phyloP scores from a whole-genome alignment of 2,797 vertebrate species.

The Adelosebastes latens region DNA sequence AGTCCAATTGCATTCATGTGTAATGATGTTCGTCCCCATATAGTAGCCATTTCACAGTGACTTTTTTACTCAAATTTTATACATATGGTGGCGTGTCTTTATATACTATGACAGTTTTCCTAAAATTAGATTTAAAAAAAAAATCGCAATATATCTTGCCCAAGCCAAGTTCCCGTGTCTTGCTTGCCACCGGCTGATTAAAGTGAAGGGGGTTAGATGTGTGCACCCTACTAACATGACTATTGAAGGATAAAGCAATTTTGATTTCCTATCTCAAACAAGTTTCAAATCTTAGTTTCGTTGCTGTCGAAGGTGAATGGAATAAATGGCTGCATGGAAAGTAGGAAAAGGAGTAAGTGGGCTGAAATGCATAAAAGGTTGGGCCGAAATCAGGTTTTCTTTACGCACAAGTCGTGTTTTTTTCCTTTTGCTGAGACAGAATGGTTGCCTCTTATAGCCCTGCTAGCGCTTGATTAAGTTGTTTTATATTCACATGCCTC shows the following conservation, averaged over 20 bases:
- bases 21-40: too few relatives aligned
- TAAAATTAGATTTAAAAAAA: too few relatives aligned
- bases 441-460: not conserved
- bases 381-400: slow-evolving; percentile 5
- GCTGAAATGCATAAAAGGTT: slow-evolving; percentile 16
- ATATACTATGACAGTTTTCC: too few relatives aligned
- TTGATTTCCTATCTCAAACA: slow-evolving; percentile 3
- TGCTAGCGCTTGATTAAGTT: slow-evolving; percentile 11
- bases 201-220: not conserved
- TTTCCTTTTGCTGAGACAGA: slow-evolving; percentile 12
- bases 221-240: not conserved
- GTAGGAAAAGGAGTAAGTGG: slow-evolving; percentile 20
- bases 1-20: too few relatives aligned
- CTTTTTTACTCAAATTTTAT: too few relatives aligned
- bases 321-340: slow-evolving; percentile 22
- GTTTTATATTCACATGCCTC: slow-evolving; percentile 17
- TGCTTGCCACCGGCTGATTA: too few relatives aligned
- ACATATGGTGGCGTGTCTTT: too few relatives aligned
- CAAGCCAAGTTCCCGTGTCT: too few relatives aligned
- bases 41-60: too few relatives aligned
- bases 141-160: too few relatives aligned
- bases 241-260: not conserved
- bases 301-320: slow-evolving; percentile 23
- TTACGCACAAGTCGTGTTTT: not conserved
- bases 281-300: slow-evolving; percentile 33